Conservation (phyloP, 2,113 vertebrate genomes). For the Tyrannus savana region DNA sequence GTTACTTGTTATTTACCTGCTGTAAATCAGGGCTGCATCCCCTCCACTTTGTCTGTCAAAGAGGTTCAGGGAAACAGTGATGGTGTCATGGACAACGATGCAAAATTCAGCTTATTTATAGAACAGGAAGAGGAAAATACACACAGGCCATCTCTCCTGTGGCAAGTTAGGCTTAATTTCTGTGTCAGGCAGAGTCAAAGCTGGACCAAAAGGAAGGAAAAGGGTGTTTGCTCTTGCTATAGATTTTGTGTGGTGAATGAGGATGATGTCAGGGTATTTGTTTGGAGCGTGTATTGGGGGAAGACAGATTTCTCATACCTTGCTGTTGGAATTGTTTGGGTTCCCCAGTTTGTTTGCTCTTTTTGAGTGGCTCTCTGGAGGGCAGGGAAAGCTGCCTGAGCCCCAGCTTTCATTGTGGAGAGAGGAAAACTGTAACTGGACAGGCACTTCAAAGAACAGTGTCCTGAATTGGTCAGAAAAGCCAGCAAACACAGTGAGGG, state of each 20-base stretch:
- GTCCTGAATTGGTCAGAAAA: not conserved
- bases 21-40: not conserved
- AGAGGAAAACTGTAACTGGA: not conserved
- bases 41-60: not conserved
- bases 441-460: not conserved
- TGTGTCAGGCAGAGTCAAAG: not conserved
- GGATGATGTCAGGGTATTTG: conserved; percentile 15
- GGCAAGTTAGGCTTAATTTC: not conserved
- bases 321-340: not conserved
- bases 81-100: not conserved
- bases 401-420: not conserved
- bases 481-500: not conserved
- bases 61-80: not conserved
- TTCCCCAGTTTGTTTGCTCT: not conserved
- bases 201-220: conserved; percentile 24
- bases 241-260: not conserved
- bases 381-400: not conserved
- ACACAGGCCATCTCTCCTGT: not conserved
- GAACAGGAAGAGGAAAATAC: conserved; percentile 22
- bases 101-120: conserved; percentile 25
- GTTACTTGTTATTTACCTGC: not conserved
- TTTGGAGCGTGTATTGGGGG: not conserved
- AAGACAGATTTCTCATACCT: not conserved
- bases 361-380: not conserved
- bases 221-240: not conserved